Evolutionary conservation across 2,797 vertebrate genomes (phyloP).

Genomic region (Hippoglossus hippoglossus): DNA sequence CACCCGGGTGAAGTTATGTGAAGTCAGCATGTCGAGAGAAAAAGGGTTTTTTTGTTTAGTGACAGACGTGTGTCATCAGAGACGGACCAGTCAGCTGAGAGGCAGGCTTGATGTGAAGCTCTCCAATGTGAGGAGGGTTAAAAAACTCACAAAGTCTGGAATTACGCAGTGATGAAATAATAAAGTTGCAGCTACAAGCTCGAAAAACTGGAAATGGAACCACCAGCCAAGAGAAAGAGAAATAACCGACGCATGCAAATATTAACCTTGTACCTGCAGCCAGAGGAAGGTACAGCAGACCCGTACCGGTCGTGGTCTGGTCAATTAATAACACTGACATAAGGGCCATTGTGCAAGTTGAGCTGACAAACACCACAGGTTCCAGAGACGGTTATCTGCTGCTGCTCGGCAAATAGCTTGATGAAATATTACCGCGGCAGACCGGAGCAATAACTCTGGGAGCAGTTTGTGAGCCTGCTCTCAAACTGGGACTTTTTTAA

Average conservation of each 20-base stretch:
- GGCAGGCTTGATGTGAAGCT: too few species aligned
- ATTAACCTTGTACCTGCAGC: not conserved
- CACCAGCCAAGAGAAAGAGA: not conserved
- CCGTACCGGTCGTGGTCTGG: not conserved
- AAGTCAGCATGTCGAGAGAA: slow-evolving; percentile 30
- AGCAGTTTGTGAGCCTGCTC: not conserved
- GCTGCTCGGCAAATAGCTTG: not conserved
- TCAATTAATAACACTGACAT: not conserved
- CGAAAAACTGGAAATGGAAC: not conserved
- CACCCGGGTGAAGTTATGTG: not conserved
- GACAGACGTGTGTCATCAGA: not conserved
- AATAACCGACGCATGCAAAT: not conserved
- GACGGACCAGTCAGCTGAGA: not conserved
- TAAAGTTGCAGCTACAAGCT: not conserved
- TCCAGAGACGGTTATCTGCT: not conserved
- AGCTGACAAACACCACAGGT: not conserved
- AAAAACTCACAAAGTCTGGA: not conserved
- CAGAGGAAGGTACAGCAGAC: not conserved
- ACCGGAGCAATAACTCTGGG: not conserved
- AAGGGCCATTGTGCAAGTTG: not conserved
- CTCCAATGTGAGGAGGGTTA: not conserved
- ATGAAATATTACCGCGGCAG: not conserved
- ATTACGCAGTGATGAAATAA: too few species aligned
- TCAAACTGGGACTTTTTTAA: not conserved
- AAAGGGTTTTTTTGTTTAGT: too few species aligned